phyloP scores from a whole-genome alignment of 2,113 vertebrate species.

The Cranoglanis bouderius region DNA sequence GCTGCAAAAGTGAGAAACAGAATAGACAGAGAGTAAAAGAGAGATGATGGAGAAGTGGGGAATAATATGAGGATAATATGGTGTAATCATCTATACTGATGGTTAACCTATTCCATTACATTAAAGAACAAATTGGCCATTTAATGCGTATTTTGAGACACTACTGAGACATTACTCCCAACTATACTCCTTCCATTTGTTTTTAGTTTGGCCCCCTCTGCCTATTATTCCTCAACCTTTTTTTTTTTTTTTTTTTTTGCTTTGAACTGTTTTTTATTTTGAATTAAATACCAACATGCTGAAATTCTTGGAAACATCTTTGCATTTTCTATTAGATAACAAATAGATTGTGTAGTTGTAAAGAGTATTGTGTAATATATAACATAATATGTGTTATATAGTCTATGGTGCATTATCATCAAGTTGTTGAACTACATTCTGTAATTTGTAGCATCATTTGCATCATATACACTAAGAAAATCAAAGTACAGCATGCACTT shows the following conservation, averaged over 20 bases:
- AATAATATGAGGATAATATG: background rate
- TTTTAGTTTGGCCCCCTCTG: background rate
- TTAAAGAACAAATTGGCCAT: background rate
- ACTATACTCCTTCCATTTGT: background rate
- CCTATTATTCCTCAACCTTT: background rate
- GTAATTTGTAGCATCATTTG: background rate
- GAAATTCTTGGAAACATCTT: background rate
- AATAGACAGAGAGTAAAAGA: background rate
- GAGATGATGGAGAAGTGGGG: background rate
- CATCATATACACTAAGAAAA: background rate
- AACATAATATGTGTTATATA: background rate
- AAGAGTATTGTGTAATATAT: background rate
- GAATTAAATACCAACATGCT: background rate
- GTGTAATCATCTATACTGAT: background rate
- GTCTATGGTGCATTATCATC: background rate
- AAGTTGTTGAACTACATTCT: background rate
- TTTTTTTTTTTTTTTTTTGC: background rate
- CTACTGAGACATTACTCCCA: background rate
- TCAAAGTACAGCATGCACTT: background rate
- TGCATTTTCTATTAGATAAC: background rate
- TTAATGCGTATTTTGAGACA: background rate
- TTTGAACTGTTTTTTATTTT: background rate
- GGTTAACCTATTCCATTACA: background rate
- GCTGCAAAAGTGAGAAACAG: constrained; percentile 64
- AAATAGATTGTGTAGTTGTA: background rate